phyloP scores from a whole-genome alignment of 2,113 vertebrate species.

The Smithornis capensis region DNA sequence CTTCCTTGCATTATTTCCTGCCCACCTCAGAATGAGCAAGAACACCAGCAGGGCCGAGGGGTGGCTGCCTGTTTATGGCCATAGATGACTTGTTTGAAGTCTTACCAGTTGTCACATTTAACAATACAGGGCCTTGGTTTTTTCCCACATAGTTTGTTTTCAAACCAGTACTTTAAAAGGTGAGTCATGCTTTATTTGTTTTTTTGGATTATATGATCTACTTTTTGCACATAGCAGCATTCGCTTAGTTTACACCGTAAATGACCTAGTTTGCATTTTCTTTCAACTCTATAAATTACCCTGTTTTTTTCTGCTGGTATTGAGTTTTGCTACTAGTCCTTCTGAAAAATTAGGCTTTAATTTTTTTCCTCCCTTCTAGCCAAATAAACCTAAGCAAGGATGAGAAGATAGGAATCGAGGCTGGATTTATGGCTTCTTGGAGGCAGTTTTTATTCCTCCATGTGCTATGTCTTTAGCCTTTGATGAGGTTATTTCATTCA shows the following conservation, averaged over 20 bases:
- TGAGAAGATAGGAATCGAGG: background rate
- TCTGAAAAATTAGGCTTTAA: slow-evolving; percentile 21
- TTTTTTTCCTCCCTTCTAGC: slow-evolving; percentile 8
- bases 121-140: background rate
- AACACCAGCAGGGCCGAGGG: background rate
- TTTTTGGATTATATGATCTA: background rate
- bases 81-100: background rate
- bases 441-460: background rate
- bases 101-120: background rate
- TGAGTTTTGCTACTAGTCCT: background rate
- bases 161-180: background rate
- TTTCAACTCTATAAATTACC: slow-evolving; percentile 5
- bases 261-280: slow-evolving; percentile 9
- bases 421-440: slow-evolving; percentile 20
- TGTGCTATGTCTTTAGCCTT: background rate
- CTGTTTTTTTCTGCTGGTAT: background rate
- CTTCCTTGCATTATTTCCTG: background rate
- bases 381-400: background rate
- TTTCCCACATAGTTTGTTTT: background rate
- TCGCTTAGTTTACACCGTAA: background rate
- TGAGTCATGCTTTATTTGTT: accelerated
- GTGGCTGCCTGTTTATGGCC: background rate
- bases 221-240: background rate
- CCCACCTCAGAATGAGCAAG: background rate
- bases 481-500: background rate